Base-by-base conservation (phyloP, 2,888 invertebrate species). In the Ectemnius lituratus region DNA sequence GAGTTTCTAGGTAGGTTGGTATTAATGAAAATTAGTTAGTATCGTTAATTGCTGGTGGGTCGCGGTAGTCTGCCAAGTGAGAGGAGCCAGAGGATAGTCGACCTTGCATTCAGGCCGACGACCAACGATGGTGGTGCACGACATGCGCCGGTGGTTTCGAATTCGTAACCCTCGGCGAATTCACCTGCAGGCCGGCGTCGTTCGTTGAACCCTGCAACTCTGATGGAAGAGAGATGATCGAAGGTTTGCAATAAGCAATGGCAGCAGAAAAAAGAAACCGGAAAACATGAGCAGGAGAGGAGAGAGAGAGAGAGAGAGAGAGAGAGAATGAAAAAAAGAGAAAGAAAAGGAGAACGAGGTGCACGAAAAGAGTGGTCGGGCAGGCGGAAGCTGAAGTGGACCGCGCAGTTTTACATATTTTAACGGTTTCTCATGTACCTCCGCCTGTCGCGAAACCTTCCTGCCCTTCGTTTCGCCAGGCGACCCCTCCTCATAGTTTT, bases 401-500 rank as follows among this genome's bases (percentile, higher is more conserved):
- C 80, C 75, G 70, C 68, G 78, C 76, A 82, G 84, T 87, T 88
- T 88, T 87, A 86, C 88, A 88, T 88, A 84, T 88, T 88, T 88
- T 87, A 88, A 88, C 87, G 88, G 88, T 87, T 87, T 84, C 80
- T 80, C 76, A 71, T 70, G 82, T 75, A 78, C 71, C 76, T 66
- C 62, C 69, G 79, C 75, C 75, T 80, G 80, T 76, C 75, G 61
- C 69, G 23, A 77, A 81, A 67, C 68, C 61, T 66, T 73, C 67
- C 73, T 63, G 67, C 45, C 66, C 58, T 62, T 67, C 65, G 59
- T 67, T 70, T 58, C 63, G 58, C 37, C 37, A 37, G 37, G 8
- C 37, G 46, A 58, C 47, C 67, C 49, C 68, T 68, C 66, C 28
- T 60, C 27, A 68, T 68, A 60, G 60, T 74, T 65, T 46, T 56